These are phyloP conservation scores for Psettodes erumei DNA, from an alignment of 2,113 vertebrate species.

Conservation along the genomic window DNA sequence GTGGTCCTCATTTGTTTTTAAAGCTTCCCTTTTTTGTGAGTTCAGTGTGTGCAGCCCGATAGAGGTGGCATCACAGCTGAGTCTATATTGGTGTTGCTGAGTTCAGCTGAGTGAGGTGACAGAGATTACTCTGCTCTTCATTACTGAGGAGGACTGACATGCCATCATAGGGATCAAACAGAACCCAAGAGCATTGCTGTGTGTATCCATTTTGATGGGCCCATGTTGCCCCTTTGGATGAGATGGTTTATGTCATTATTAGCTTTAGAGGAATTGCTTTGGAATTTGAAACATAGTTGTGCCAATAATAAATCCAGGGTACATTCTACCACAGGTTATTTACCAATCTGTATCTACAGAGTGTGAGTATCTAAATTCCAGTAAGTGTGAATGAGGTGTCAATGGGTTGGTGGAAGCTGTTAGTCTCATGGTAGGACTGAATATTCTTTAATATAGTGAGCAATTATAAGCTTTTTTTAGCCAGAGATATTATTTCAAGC, in stretches of 20 bases:
- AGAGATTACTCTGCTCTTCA: constrained; percentile 61
- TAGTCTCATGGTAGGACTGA: background rate
- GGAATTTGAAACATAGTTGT: background rate
- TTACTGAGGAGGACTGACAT: constrained; percentile 44
- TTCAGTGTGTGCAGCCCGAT: constrained; percentile 15
- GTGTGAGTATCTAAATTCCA: background rate
- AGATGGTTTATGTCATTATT: background rate
- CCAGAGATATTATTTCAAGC: constrained; percentile 5
- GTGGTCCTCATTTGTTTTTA: constrained; percentile 31
- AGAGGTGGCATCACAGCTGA: constrained; percentile 58
- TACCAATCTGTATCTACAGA: background rate
- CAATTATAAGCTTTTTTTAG: background rate
- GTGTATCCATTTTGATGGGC: constrained; percentile 26
- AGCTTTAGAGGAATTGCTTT: constrained; percentile 16
- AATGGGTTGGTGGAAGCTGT: background rate
- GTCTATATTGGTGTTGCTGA: constrained; percentile 74
- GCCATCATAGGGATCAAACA: constrained; percentile 36
- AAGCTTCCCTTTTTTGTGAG: constrained; percentile 12
- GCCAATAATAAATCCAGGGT: background rate
- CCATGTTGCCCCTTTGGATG: constrained; percentile 13
- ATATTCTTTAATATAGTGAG: background rate
- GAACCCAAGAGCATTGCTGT: constrained; percentile 1
- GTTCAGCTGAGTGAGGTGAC: constrained; percentile 64
- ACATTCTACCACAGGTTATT: background rate
- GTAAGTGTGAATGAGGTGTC: background rate